These are phyloP conservation scores for Eilema griseolum DNA, from an alignment of 2,888 invertebrate genomes.

Conservation along the genomic window DNA sequence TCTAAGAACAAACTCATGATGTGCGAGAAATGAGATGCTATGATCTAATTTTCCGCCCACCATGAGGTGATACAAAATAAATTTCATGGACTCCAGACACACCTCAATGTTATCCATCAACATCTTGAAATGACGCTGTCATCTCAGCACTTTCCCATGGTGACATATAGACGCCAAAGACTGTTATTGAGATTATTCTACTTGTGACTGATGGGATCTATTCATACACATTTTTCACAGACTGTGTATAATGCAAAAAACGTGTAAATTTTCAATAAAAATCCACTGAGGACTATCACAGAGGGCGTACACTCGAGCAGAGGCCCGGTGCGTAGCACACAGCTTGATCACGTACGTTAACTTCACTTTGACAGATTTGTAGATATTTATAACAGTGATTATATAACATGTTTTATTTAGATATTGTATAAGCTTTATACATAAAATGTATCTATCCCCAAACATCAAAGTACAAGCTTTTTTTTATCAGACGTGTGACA, in stretches of 20 bases:
- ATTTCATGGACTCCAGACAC: too few species aligned
- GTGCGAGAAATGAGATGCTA: too few species aligned
- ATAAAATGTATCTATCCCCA: background rate
- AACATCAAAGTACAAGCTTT: background rate
- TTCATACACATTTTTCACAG: background rate
- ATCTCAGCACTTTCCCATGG: too few species aligned
- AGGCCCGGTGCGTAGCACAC: background rate
- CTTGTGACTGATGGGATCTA: background rate
- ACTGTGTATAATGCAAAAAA: background rate
- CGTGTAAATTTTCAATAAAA: background rate
- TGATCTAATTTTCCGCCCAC: too few species aligned
- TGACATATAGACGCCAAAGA: too few species aligned
- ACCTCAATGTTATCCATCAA: too few species aligned
- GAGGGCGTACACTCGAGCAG: background rate
- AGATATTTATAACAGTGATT: background rate
- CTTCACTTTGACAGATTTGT: background rate
- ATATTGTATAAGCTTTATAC: background rate
- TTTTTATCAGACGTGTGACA: conserved; percentile 2
- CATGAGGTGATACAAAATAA: too few species aligned
- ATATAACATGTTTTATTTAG: background rate
- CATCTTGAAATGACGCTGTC: too few species aligned
- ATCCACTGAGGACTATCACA: background rate
- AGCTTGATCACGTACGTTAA: background rate
- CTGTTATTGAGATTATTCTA: background rate
- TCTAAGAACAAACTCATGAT: too few species aligned